These are phyloP conservation scores for Drosophila kambysellisi DNA, from an alignment of 2,888 invertebrate genomes.

Conservation along the genomic window DNA sequence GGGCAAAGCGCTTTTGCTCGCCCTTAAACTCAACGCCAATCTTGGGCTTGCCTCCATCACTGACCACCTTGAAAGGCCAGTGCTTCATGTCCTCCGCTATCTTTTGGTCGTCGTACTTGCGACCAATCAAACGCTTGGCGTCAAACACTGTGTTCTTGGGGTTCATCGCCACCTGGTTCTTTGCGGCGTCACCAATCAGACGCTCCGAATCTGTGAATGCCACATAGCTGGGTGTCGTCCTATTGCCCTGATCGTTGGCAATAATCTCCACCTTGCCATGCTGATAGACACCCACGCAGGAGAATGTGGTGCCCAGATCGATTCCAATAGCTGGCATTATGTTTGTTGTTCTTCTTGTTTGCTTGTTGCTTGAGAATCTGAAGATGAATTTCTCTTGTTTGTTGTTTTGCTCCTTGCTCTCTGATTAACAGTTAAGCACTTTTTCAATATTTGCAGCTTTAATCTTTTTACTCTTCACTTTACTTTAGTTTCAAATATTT, in stretches of 20 bases:
- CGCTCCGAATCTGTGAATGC: conserved; percentile 94
- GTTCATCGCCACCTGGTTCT: conserved; percentile 94
- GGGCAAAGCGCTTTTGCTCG: conserved; percentile 94
- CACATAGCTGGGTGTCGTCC: conserved; percentile 86
- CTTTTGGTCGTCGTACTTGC: conserved; percentile 93
- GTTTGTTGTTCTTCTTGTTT: conserved; percentile 8
- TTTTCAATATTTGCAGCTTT: not conserved
- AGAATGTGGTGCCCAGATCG: conserved; percentile 86
- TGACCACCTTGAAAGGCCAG: conserved; percentile 96
- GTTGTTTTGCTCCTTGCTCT: not conserved
- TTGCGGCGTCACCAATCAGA: conserved; percentile 90
- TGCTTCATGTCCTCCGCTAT: conserved; percentile 97
- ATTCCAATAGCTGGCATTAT: conserved; percentile 88
- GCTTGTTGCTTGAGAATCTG: not conserved
- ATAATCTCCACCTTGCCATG: conserved; percentile 94
- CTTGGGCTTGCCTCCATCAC: conserved; percentile 92
- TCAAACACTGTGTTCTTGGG: conserved; percentile 96
- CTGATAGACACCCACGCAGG: conserved; percentile 93
- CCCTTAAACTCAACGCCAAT: conserved; percentile 94
- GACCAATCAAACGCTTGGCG: conserved; percentile 97
- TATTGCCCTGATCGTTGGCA: conserved; percentile 92
- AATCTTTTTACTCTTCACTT: conserved; percentile 5
- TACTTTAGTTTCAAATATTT: conserved; percentile 3
- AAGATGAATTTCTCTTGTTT: not conserved
- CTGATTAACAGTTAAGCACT: not conserved